A percentile compares a stretch with the other conserved stretches of the same genome.
phyloP scores from a whole-genome alignment of 23 tunicate species.

The Phallusia fumigata region DNA sequence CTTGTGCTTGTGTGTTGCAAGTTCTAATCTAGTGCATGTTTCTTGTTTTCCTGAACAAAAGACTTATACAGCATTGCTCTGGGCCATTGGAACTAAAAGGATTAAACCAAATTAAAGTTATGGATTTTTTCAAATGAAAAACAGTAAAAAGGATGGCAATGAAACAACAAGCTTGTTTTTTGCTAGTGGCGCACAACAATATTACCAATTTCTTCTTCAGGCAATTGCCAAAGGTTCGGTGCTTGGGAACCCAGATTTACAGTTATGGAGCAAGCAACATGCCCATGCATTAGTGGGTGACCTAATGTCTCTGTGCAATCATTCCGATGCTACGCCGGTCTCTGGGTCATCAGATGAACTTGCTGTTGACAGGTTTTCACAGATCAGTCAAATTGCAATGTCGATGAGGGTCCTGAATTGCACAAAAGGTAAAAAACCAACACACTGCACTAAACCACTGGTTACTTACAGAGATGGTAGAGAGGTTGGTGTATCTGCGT shows the following conservation, averaged over 20 bases:
- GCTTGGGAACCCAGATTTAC: slow-evolving; percentile 65
- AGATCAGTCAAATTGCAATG: slow-evolving; percentile 69
- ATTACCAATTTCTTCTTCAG: slow-evolving; percentile 2
- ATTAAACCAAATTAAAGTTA: no score
- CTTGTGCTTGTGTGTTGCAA: no score
- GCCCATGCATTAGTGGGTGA: slow-evolving; percentile 74
- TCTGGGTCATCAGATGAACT: slow-evolving; percentile 27
- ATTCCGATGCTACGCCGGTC: slow-evolving; percentile 19
- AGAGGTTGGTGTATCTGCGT: no score
- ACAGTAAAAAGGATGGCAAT: not conserved
- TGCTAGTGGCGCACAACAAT: no score
- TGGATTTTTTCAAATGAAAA: no score
- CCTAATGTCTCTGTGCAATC: slow-evolving; percentile 46
- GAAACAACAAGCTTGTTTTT: not conserved
- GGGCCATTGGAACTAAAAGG: no score
- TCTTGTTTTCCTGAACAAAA: no score
- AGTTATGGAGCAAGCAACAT: slow-evolving; percentile 70
- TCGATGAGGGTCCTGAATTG: slow-evolving; percentile 51
- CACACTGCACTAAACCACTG: no score
- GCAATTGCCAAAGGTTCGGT: slow-evolving; percentile 71
- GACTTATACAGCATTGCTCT: no score
- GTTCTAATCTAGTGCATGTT: no score
- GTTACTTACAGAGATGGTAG: no score
- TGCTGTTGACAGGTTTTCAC: slow-evolving; percentile 76
- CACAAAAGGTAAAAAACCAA: slow-evolving; percentile 66